A percentile compares a stretch with the other conserved stretches of the same genome.
These are phyloP conservation scores for Progne subis DNA, from an alignment of 2,113 vertebrate species.

Conservation along the genomic window DNA sequence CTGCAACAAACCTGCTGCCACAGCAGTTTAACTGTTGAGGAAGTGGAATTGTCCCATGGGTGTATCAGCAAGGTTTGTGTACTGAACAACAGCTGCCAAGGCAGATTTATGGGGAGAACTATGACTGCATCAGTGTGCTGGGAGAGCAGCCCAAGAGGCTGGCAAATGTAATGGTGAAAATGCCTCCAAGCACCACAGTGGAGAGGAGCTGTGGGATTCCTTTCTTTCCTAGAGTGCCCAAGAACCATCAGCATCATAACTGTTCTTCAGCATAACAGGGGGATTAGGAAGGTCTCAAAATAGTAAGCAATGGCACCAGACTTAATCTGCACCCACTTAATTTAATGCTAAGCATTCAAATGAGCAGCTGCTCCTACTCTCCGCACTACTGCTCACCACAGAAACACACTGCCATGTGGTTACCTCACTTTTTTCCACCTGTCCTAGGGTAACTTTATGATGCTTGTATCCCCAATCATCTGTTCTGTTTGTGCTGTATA, in stretches of 20 bases:
- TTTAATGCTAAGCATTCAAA: neutral
- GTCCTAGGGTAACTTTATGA: no score
- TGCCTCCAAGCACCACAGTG: neutral
- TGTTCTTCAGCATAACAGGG: neutral
- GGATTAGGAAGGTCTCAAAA: neutral
- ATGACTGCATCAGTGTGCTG: neutral
- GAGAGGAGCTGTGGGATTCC: neutral
- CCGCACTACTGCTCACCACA: neutral
- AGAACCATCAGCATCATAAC: neutral
- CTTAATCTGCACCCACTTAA: neutral
- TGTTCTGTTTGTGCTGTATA: no score
- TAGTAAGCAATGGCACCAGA: neutral
- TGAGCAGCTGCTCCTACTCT: neutral
- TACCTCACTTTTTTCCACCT: neutral
- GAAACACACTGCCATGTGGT: neutral
- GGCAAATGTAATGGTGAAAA: neutral
- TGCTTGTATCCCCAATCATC: no score
- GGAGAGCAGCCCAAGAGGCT: neutral
- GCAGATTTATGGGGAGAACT: neutral
- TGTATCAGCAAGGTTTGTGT: neutral
- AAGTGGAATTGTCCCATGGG: neutral
- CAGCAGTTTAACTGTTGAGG: neutral
- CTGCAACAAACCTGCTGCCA: neutral
- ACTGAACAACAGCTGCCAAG: neutral
- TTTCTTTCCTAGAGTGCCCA: neutral